Percentiles rank a stretch among this genome's conserved stretches.
Evolutionary conservation across 2,113 vertebrate species (phyloP).

Genomic region (Spea multiplicata): DNA sequence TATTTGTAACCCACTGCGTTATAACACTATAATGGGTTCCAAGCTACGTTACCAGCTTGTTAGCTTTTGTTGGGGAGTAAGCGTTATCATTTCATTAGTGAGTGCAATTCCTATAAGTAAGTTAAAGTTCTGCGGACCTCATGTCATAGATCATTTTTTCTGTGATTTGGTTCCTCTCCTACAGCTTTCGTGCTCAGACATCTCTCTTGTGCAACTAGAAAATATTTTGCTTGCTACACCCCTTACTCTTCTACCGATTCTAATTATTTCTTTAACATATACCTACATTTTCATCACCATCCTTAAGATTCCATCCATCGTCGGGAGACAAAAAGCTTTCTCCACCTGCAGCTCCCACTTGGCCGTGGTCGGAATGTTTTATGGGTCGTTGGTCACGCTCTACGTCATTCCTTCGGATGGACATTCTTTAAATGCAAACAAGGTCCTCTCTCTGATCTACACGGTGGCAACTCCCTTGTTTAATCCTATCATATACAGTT

Average conservation of each 20-base stretch:
- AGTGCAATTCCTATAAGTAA: constrained; percentile 14
- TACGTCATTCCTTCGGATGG: neutral
- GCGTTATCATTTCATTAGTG: constrained; percentile 2
- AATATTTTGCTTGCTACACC: neutral
- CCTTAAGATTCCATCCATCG: neutral
- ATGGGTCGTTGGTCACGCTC: constrained; percentile 14
- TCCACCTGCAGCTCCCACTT: constrained; percentile 25
- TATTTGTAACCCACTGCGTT: constrained; percentile 55
- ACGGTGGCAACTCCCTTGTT: constrained; percentile 9
- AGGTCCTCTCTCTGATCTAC: constrained; percentile 4
- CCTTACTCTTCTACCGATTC: neutral
- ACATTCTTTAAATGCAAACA: neutral
- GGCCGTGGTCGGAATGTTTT: neutral
- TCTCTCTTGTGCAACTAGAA: too few relatives aligned
- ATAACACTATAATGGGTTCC: constrained; percentile 52
- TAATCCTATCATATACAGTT: constrained; percentile 18
- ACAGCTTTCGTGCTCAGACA: too few relatives aligned
- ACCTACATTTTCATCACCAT: neutral
- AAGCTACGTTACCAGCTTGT: constrained; percentile 38
- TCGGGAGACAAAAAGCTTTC: neutral
- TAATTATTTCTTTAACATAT: neutral
- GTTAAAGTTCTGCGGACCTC: constrained; percentile 16
- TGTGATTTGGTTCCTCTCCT: constrained; percentile 16
- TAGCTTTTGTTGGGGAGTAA: neutral
- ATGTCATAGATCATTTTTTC: constrained; percentile 32